Conservation (phyloP, 1,140 invertebrate species). For the Pomacea maculata region DNA sequence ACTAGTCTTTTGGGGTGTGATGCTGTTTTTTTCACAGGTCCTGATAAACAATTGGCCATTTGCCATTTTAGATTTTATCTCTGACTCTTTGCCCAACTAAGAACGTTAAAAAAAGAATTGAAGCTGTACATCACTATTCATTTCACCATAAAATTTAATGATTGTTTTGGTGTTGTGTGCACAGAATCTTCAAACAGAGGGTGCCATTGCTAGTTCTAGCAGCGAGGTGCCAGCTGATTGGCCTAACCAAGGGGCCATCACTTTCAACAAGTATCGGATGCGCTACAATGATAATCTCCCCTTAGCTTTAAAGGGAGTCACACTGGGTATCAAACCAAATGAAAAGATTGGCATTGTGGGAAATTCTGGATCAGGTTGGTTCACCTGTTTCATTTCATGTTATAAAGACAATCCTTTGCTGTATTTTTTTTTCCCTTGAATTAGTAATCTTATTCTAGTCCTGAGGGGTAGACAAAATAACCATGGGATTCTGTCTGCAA, state of each 20-base stretch:
- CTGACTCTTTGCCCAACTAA: neutral
- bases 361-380: constrained; percentile 65
- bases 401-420: neutral
- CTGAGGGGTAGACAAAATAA: too few species aligned
- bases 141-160: neutral
- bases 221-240: constrained; percentile 63
- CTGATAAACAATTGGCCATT: too few species aligned
- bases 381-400: neutral
- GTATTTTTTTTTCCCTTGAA: too few species aligned
- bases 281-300: constrained; percentile 66
- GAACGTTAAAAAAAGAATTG: neutral
- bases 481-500: too few species aligned
- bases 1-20: too few species aligned
- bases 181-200: constrained; percentile 31
- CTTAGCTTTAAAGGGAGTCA: constrained; percentile 68
- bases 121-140: neutral
- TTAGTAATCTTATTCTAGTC: too few species aligned
- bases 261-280: constrained; percentile 68
- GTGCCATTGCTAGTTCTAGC: constrained; percentile 15
- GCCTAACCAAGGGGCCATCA: constrained; percentile 69
- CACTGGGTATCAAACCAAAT: constrained; percentile 67
- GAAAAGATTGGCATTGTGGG: constrained; percentile 72
- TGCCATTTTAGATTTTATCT: neutral
- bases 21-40: too few species aligned
- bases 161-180: neutral